These are phyloP conservation scores for Hippopotamyrus pictus DNA, from an alignment of 2,797 vertebrate species.

Conservation along the genomic window DNA sequence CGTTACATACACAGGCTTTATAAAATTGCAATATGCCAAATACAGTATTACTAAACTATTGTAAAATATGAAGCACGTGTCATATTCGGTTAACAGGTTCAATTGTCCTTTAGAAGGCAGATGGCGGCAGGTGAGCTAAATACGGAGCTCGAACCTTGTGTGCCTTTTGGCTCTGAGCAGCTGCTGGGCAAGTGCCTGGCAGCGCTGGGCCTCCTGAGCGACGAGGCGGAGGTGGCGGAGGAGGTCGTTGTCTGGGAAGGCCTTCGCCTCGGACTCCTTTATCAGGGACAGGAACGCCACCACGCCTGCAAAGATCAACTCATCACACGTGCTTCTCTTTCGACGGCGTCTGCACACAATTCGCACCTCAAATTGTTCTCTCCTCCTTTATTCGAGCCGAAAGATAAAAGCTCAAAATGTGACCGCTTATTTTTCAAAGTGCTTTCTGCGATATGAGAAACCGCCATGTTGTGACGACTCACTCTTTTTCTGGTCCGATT, in stretches of 20 bases:
- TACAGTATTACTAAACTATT: neutral
- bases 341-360: neutral
- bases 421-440: neutral
- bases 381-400: neutral
- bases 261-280: slow-evolving; percentile 79
- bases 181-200: slow-evolving; percentile 83
- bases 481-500: slow-evolving; percentile 80
- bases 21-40: neutral
- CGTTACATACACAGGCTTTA: neutral
- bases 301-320: slow-evolving; percentile 63
- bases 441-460: neutral
- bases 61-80: neutral
- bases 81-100: neutral
- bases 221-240: slow-evolving; percentile 71
- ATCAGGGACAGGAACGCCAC: slow-evolving; percentile 78
- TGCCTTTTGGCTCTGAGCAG: slow-evolving; percentile 91
- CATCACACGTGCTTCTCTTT: neutral
- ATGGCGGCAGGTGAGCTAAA: neutral
- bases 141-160: slow-evolving; percentile 69
- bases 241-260: slow-evolving; percentile 76
- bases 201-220: slow-evolving; percentile 83
- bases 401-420: neutral
- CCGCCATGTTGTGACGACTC: slow-evolving; percentile 27
- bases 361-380: neutral
- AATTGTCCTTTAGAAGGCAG: neutral